Base-by-base conservation (phyloP, 2,113 vertebrate genomes). In the Camelus bactrianus region DNA sequence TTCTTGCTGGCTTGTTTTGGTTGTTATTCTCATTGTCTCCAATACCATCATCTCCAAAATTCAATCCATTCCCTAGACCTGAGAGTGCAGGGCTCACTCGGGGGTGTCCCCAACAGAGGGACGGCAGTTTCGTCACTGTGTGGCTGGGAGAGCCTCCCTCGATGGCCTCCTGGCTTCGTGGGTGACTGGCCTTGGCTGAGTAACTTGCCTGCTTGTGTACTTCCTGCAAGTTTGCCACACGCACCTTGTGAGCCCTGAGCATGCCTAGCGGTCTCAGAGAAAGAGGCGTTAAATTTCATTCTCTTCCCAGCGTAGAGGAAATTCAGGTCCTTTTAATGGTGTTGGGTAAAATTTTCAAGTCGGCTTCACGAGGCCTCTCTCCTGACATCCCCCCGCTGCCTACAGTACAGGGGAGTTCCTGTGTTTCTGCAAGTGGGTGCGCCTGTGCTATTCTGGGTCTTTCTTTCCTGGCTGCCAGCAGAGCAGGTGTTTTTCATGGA, bases 401-500 rank as follows among this genome's bases (percentile, higher is more conserved):
- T n/a, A 2, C 64, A 75, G 96, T 4, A 35, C 67, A 42, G 70
- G 95, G 98, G 91, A 97, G 94, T 70, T 91, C 95, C 97, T 83
- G 79, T 75, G 95, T 83, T 64, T 73, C 35, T 48, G 60, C 24
- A 69, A 97, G 97, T 94, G 97, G 94, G 93, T 52, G 93, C 8
- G 82, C 62, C 46, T 28, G n/a, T 70, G 97, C 97, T 97, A 95
- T 98, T 97, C 89, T 81, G 93, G 87, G 96, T 54, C 91, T 92
- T 93, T 90, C 91, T 54, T 56, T 86, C 77, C 91, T 6, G 3
- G 82, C 91, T 96, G 97, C 95, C 96, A 94, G 81, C 82, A 69
- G 73, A 97, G 89, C 98, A 98, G 97, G 97, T 97, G 97, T 77
- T 97, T 85, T 58, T 92, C 94, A 54, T 42, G 96, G 96, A 94